Percentiles rank a stretch among this genome's conserved stretches.
phyloP scores from a whole-genome alignment of 2,888 invertebrate species.

The Andrena bucephala region DNA sequence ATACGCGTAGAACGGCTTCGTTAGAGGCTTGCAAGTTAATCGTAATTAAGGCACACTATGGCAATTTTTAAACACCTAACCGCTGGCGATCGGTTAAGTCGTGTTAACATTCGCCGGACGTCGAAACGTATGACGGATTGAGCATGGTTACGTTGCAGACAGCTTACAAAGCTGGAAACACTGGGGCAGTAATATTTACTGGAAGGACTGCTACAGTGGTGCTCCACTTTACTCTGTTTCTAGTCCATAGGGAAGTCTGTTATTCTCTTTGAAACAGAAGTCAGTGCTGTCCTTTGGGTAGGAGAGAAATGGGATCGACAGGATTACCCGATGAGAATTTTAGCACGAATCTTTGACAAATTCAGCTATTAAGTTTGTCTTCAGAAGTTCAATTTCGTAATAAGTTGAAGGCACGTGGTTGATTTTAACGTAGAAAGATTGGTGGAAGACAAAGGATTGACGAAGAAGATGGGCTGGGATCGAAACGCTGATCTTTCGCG shows the following conservation, averaged over 20 bases:
- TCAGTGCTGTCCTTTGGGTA: no score
- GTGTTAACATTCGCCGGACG: slow-evolving; percentile 18
- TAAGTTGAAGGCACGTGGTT: no score
- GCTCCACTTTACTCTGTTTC: neutral
- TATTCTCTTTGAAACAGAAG: neutral
- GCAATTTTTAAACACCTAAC: slow-evolving; percentile 4
- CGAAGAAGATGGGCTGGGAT: no score
- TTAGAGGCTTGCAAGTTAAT: neutral
- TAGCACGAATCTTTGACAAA: no score
- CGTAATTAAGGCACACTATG: neutral
- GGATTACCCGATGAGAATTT: no score
- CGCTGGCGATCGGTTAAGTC: neutral
- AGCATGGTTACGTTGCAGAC: neutral
- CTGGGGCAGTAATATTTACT: slow-evolving; percentile 3
- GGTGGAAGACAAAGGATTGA: no score
- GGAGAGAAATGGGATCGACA: no score
- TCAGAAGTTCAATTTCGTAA: no score
- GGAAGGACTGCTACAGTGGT: neutral
- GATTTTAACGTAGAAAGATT: no score
- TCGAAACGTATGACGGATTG: slow-evolving; percentile 7
- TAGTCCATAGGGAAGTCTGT: neutral
- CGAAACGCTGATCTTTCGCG: no score
- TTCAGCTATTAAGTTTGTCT: no score
- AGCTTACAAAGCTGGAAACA: neutral
- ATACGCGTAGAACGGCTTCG: neutral